Percentiles rank a stretch among this genome's conserved stretches.
Conservation (phyloP, 2,797 vertebrate species). For the Acrossocheilus fasciatus region DNA sequence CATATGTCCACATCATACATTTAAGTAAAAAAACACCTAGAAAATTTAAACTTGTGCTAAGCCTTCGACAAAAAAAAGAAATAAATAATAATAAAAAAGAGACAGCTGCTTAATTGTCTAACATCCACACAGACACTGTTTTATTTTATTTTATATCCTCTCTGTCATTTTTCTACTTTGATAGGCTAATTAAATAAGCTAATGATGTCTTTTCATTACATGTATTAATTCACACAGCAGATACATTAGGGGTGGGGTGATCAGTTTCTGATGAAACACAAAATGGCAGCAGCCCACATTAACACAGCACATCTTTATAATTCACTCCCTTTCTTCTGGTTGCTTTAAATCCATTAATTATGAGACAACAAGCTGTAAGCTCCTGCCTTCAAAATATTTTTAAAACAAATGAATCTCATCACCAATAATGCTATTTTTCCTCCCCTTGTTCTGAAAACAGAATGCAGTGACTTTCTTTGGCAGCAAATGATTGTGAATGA, state of each 20-base stretch:
- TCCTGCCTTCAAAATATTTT: not conserved
- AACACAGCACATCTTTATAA: slow-evolving; percentile 2
- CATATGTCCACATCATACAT: not conserved
- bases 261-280: slow-evolving; percentile 36
- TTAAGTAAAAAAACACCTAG: not conserved
- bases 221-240: slow-evolving; percentile 22
- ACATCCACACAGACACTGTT: not conserved
- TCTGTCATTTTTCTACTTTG: slow-evolving; percentile 20
- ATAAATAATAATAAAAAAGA: not conserved
- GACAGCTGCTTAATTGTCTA: not conserved
- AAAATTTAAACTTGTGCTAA: not conserved
- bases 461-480: slow-evolving; percentile 37
- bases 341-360: not conserved
- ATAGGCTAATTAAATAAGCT: slow-evolving; percentile 40
- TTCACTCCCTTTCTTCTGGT: not conserved
- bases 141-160: not conserved
- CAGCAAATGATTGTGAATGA: slow-evolving; percentile 38
- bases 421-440: slow-evolving; percentile 5
- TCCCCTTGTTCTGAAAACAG: not conserved
- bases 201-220: not conserved
- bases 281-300: slow-evolving; percentile 37
- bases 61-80: not conserved
- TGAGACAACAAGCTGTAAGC: not conserved
- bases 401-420: slow-evolving; percentile 13
- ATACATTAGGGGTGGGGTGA: not conserved